A percentile compares a stretch with the other conserved stretches of the same genome.
Conservation (phyloP, 2,888 invertebrate genomes). For the Nephrotoma flavescens region DNA sequence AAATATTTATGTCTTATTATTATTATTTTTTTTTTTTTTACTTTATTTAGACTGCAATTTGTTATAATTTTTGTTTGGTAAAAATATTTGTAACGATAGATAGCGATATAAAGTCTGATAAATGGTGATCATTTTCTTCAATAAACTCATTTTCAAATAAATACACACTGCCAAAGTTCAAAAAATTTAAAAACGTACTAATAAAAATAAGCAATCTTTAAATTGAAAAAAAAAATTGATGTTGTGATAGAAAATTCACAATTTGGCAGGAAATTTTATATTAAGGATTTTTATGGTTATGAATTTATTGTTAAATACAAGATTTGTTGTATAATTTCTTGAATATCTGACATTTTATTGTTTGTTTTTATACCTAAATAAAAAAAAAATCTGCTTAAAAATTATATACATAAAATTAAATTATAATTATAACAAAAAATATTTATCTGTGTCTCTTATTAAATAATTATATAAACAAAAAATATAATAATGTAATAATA, state of each 20-base stretch:
- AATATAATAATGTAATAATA: neutral
- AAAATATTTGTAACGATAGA: neutral
- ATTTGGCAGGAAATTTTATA: neutral
- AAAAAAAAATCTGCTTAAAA: neutral
- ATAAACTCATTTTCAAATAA: neutral
- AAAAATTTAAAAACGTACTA: neutral
- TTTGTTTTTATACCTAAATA: neutral
- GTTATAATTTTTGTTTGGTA: neutral
- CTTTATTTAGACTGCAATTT: neutral
- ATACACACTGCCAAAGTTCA: conserved; percentile 2
- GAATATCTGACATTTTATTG: neutral
- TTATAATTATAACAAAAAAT: neutral
- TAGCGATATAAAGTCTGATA: neutral
- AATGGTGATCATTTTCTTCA: neutral
- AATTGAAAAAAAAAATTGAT: neutral
- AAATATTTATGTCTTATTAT: neutral
- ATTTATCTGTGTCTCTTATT: neutral
- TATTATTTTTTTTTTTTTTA: neutral
- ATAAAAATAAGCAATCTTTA: neutral
- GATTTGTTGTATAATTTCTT: neutral
- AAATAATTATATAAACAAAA: neutral
- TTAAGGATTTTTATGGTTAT: neutral
- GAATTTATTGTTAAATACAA: neutral
- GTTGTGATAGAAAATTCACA: neutral
- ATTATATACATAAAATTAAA: neutral